Base-by-base conservation (phyloP, 2,797 vertebrate species). In the Chelon labrosus region DNA sequence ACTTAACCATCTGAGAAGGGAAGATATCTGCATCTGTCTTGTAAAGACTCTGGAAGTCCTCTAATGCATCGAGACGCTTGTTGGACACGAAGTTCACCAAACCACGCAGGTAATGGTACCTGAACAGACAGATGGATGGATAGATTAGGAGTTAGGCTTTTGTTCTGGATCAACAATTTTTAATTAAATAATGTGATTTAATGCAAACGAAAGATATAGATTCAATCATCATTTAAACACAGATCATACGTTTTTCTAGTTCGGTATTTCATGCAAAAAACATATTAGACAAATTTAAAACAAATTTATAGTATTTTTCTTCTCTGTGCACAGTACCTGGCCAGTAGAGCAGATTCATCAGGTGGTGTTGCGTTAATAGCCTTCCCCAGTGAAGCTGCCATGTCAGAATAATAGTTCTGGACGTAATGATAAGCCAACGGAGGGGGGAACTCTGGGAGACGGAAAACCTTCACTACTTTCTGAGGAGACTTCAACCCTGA, bases 11-110 rank as follows among this genome's bases (percentile, higher is more conserved):
- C 35, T 96, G 96, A 1, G 91, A 91, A 0, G 98, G 98, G 70
- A 99, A 98, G 85, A 99, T 97, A 31, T 95, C 88, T 0, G 96
- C 90, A 77, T 99, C 98, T 0, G 97, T 99, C 90, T 95, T 98
- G 58, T 98, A 97, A 27, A 99, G 95, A 81, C 93, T 97, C 92
- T 99, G 97, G 86, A 99, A 99, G 83, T 99, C 98, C 66, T 92
- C 92, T 64, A 99, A 93, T 1, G 98, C 98, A 0, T 93, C 94
- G 49, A 98, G 92, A 1, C 94, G 95, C 53, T 89, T 96, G 31
- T 96, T 97, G 58, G 96, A 95, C 87, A 95, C 96, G 4, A 95
- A 94, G 79, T 95, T 94, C 7, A 98, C 86, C 51, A 98, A 91
- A 51, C 97, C 97, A 0, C 97, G 95, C 19, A 99, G 95, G 93